phyloP scores from a whole-genome alignment of 2,888 invertebrate genomes.

The Schizaphis graminum region DNA sequence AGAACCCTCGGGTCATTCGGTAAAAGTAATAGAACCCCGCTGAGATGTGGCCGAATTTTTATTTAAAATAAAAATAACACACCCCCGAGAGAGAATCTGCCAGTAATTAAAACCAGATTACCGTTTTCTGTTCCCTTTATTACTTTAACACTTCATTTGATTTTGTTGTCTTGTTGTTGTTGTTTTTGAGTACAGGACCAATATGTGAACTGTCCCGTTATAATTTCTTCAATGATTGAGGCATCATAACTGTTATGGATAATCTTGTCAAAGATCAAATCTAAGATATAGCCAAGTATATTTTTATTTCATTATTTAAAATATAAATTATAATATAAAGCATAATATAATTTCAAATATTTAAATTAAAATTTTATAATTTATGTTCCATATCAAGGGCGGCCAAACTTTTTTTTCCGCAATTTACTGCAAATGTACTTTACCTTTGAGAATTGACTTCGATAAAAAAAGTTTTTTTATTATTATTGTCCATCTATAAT shows the following conservation, averaged over 20 bases:
- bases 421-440: too few relatives aligned
- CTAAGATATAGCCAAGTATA: background rate
- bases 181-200: constrained; percentile 2
- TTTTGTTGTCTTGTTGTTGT: constrained; percentile 42
- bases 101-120: constrained; percentile 65
- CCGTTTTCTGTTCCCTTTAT: constrained; percentile 60
- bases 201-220: constrained; percentile 55
- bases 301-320: constrained; percentile 17
- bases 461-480: too few relatives aligned
- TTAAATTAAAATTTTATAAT: background rate
- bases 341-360: background rate
- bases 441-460: too few relatives aligned
- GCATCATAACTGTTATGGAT: constrained; percentile 31
- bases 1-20: constrained; percentile 48
- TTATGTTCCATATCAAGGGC: background rate
- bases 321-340: background rate
- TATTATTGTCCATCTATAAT: too few relatives aligned
- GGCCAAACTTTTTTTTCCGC: too few relatives aligned
- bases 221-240: constrained; percentile 29
- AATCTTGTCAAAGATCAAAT: constrained; percentile 7
- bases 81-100: constrained; percentile 58
- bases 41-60: constrained; percentile 62
- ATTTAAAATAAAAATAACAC: constrained; percentile 53
- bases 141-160: constrained; percentile 20
- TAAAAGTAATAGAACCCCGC: constrained; percentile 55